These are phyloP conservation scores for Pampusana beccarii DNA, from an alignment of 2,113 vertebrate genomes.

Conservation along the genomic window DNA sequence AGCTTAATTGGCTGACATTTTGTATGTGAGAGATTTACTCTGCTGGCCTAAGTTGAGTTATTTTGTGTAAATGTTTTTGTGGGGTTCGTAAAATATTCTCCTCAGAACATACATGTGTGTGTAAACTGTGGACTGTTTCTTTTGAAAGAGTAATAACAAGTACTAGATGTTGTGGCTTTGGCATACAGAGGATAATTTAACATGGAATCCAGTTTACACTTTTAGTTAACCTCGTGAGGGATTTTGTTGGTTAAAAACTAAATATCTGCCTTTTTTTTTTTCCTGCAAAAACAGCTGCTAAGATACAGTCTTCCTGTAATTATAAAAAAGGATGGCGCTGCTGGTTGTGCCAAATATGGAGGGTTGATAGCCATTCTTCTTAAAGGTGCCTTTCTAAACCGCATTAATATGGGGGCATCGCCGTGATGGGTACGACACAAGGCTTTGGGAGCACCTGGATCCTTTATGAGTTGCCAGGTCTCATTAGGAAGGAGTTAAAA, in stretches of 20 bases:
- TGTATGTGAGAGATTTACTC: constrained; percentile 56
- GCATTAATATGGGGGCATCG: accelerated
- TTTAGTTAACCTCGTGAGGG: constrained; percentile 23
- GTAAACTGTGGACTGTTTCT: constrained; percentile 60
- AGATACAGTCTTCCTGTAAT: neutral
- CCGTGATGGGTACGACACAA: neutral
- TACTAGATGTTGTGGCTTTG: constrained; percentile 64
- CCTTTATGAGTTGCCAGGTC: neutral
- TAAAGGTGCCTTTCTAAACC: neutral
- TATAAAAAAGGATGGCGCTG: neutral
- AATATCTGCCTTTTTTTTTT: neutral
- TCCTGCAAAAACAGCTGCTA: neutral
- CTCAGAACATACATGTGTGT: constrained; percentile 23
- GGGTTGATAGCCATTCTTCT: neutral
- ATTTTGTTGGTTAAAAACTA: constrained; percentile 24
- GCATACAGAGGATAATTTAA: constrained; percentile 45
- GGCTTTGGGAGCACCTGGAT: neutral
- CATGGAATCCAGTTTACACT: constrained; percentile 56
- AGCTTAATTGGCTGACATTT: constrained; percentile 65
- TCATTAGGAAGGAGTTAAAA: neutral
- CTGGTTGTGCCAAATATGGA: neutral
- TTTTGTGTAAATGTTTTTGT: constrained; percentile 59
- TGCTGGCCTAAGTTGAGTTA: constrained; percentile 60
- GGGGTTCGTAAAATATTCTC: constrained; percentile 59
- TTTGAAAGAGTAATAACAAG: constrained; percentile 50